Conservation (phyloP, 2,888 invertebrate genomes). For the Lepidonotus clava region DNA sequence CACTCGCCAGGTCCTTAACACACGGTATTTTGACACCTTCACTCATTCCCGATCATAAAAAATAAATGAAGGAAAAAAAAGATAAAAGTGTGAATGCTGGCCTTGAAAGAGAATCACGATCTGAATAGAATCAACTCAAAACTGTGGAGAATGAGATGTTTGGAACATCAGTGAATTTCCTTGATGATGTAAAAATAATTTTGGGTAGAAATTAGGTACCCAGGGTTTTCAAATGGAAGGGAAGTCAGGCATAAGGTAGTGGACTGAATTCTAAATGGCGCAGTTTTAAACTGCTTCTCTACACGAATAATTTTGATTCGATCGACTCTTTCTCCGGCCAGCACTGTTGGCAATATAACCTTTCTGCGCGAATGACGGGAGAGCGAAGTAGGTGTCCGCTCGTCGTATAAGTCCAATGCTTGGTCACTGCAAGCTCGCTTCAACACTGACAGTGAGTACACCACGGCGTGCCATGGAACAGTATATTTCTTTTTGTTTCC, state of each 20-base stretch:
- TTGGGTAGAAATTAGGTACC: background rate
- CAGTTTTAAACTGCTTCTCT: constrained; percentile 3
- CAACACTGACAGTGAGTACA: background rate
- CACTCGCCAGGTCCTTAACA: too few species aligned
- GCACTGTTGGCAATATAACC: background rate
- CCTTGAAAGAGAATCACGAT: background rate
- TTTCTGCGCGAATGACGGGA: background rate
- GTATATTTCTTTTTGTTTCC: background rate
- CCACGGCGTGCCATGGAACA: background rate
- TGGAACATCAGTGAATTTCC: background rate
- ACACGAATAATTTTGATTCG: background rate
- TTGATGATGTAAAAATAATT: background rate
- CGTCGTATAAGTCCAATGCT: background rate
- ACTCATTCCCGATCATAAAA: too few species aligned
- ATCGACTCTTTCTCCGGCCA: background rate
- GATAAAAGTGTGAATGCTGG: too few species aligned
- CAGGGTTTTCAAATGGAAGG: background rate
- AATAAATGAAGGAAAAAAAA: too few species aligned
- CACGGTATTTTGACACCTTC: too few species aligned
- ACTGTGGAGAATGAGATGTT: background rate
- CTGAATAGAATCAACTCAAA: background rate
- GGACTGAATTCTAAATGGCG: too few species aligned
- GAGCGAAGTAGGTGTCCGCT: background rate
- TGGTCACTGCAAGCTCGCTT: constrained; percentile 13
- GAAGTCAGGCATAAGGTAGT: background rate